Percentiles rank a stretch among this genome's conserved stretches.
These are phyloP conservation scores for Xiphophorus couchianus DNA, from an alignment of 2,113 vertebrate species.

Conservation along the genomic window DNA sequence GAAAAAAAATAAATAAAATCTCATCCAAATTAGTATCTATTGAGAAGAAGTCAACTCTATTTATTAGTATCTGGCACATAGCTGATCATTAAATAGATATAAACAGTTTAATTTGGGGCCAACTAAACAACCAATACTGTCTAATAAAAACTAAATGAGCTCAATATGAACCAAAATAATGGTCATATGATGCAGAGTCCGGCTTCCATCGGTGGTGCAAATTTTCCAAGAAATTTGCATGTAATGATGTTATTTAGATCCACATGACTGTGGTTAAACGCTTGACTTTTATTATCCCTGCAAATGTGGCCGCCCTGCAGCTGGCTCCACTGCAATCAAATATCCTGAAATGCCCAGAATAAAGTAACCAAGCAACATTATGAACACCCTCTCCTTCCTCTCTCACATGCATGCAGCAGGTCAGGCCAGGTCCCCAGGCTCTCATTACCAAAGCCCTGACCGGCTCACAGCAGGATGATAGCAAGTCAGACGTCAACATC, in stretches of 20 bases:
- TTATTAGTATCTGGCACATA: neutral
- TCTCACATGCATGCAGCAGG: neutral
- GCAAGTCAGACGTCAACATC: constrained; percentile 53
- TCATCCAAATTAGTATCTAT: neutral
- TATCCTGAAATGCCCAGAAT: constrained; percentile 3
- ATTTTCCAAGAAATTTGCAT: neutral
- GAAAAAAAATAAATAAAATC: neutral
- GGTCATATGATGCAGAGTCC: neutral
- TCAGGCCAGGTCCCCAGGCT: constrained; percentile 54
- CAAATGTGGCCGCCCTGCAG: neutral
- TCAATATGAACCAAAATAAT: neutral
- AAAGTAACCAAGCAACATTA: constrained; percentile 29
- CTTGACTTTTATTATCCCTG: neutral
- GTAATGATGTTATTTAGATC: neutral
- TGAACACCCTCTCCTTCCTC: constrained; percentile 2
- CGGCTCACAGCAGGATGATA: constrained; percentile 49
- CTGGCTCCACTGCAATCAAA: constrained; percentile 15
- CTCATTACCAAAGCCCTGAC: constrained; percentile 61
- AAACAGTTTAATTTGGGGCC: too few relatives aligned
- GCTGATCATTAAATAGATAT: neutral
- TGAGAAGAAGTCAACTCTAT: neutral
- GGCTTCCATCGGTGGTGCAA: neutral
- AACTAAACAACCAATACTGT: neutral
- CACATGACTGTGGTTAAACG: neutral
- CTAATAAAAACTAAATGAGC: neutral